Evolutionary conservation across 1,140 invertebrate species (phyloP).

Genomic region (Periplaneta americana): DNA sequence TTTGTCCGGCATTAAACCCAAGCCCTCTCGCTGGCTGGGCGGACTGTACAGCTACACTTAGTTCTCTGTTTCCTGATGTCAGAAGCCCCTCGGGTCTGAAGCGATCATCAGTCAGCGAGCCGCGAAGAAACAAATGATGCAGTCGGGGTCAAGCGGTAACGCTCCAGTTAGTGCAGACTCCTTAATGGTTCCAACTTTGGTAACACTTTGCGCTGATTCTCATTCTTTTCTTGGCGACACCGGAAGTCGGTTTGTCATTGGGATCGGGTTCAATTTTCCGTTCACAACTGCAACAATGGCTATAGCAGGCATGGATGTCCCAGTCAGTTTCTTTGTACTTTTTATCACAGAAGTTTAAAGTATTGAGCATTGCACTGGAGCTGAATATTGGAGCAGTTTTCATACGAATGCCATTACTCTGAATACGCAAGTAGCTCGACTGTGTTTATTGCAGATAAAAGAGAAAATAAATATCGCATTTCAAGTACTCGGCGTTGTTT

Average conservation of each 20-base stretch:
- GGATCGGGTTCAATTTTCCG: not conserved
- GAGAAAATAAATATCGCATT: no score
- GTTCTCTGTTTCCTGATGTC: no score
- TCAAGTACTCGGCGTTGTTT: no score
- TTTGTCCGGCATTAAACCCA: no score
- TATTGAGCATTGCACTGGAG: not conserved
- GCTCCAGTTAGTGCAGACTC: not conserved
- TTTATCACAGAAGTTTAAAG: not conserved
- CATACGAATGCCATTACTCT: no score
- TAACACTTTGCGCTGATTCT: not conserved
- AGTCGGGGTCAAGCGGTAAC: not conserved
- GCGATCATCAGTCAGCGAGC: no score
- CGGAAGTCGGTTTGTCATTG: not conserved
- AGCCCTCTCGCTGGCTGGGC: no score
- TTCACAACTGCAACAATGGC: not conserved
- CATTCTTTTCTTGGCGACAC: not conserved
- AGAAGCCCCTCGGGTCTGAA: no score
- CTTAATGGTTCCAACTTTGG: not conserved
- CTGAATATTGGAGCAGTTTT: not conserved
- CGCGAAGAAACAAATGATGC: not conserved
- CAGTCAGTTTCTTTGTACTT: not conserved
- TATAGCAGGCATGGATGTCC: not conserved
- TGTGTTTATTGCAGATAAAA: no score
- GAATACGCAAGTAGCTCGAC: no score
- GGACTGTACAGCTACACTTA: no score